Percentiles rank a stretch among this genome's conserved stretches.
Conservation (phyloP, 2,113 vertebrate genomes). For the Murina feae region DNA sequence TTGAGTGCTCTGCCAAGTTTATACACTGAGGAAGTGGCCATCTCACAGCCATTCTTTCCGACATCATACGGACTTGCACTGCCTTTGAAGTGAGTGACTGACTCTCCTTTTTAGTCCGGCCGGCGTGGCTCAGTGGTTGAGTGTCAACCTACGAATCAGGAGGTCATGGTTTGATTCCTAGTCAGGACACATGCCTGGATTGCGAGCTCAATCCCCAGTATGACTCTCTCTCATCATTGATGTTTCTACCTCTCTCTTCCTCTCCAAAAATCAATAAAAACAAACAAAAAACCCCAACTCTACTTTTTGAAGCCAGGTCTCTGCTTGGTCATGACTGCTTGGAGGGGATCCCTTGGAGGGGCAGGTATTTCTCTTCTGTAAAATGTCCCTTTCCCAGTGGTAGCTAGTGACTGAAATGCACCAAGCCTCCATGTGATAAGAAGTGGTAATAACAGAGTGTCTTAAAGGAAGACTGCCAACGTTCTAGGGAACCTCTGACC, state of each 20-base stretch:
- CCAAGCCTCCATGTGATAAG: neutral
- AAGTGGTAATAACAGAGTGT: neutral
- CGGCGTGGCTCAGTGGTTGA: too few species aligned
- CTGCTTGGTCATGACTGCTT: neutral
- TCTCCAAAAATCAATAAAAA: too few species aligned
- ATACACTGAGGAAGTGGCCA: neutral
- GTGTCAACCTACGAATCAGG: too few species aligned
- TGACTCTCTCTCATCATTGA: too few species aligned
- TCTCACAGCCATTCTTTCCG: neutral
- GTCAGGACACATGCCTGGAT: too few species aligned
- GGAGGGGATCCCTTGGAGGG: neutral
- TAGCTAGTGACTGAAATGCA: neutral
- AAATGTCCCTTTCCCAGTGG: neutral
- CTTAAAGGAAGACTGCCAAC: neutral
- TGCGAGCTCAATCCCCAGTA: too few species aligned
- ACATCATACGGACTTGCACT: neutral
- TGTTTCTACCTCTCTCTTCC: too few species aligned
- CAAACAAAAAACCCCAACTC: too few species aligned
- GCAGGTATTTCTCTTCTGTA: neutral
- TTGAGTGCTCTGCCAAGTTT: neutral
- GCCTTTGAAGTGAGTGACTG: neutral
- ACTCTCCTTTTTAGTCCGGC: too few species aligned
- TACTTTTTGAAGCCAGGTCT: neutral
- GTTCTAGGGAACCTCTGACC: neutral
- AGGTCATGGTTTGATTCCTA: too few species aligned